Base-by-base conservation (phyloP, 2,797 vertebrate genomes). In the Steatocranus sp. region DNA sequence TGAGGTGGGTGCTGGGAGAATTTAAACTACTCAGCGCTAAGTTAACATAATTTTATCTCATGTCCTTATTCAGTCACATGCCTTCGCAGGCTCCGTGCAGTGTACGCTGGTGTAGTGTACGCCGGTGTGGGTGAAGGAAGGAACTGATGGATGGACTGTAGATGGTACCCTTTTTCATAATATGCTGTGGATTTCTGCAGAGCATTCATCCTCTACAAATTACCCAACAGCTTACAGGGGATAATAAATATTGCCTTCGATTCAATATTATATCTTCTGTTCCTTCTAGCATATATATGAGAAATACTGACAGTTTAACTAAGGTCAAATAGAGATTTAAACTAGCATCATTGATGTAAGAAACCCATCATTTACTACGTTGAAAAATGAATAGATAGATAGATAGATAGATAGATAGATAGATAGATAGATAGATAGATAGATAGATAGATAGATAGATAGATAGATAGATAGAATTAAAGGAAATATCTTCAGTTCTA, bases 31-130 rank as follows among this genome's bases (percentile, higher is more conserved):
- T 94, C 90, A 85, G 90, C 82, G 81, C 85, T 80, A 87, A 90
- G 41, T 92, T 88, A 83, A 88, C 80, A 90, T 63, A 58, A 81
- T 88, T 89, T 58, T 76, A 79, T 79, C 87, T 81, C 74, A 87
- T 90, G 89, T 85, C 88, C 90, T 91, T 80, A 53, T 76, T 79
- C 75, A 81, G 89, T 93, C 93, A 90, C 91, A 93, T 91, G 91
- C 80, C 81, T 83, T 84, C 78, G 84, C 90, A 80, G 91, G 43
- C 68, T 48, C 68, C 25, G 25, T 73, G 25, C 17, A 30, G 43
- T 56, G 83, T 30, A 50, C 76, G 75, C 36, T 46, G 90, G 75
- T 82, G 90, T 90, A 87, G 83, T 74, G 83, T 30, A 48, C 70
- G 76, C 41, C 51, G 90, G 76, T 82, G 87, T 89, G 85, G 83